Conservation (phyloP, 1,140 invertebrate species). For the Dysdera silvatica region DNA sequence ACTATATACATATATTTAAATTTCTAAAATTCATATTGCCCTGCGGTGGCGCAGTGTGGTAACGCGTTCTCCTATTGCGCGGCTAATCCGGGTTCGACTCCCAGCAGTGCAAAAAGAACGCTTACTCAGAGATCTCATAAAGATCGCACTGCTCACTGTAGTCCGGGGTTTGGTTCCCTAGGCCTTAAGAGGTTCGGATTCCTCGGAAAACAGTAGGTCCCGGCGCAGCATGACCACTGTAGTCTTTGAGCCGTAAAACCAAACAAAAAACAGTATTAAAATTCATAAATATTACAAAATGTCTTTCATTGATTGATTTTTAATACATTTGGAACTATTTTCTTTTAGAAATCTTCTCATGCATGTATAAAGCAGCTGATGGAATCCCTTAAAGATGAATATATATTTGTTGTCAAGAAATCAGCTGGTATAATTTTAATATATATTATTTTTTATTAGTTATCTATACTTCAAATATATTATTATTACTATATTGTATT, state of each 20-base stretch:
- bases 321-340: not conserved
- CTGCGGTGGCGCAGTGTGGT: no score
- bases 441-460: not conserved
- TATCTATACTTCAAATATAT: not conserved
- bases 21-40: no score
- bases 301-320: not conserved
- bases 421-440: slow-evolving; percentile 22
- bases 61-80: no score
- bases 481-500: not conserved
- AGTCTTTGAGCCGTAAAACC: not conserved
- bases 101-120: no score
- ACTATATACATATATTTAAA: no score
- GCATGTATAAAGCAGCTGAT: not conserved
- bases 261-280: not conserved
- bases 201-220: no score
- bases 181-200: no score
- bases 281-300: not conserved
- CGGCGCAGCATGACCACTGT: not conserved
- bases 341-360: slow-evolving; percentile 4
- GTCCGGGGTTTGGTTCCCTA: no score
- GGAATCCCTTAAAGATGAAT: slow-evolving; percentile 7
- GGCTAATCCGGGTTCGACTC: no score
- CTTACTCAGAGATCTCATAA: no score
- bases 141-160: no score
- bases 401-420: slow-evolving; percentile 23